Conservation (phyloP, 2,888 invertebrate species). For the Rhagonycha lutea region DNA sequence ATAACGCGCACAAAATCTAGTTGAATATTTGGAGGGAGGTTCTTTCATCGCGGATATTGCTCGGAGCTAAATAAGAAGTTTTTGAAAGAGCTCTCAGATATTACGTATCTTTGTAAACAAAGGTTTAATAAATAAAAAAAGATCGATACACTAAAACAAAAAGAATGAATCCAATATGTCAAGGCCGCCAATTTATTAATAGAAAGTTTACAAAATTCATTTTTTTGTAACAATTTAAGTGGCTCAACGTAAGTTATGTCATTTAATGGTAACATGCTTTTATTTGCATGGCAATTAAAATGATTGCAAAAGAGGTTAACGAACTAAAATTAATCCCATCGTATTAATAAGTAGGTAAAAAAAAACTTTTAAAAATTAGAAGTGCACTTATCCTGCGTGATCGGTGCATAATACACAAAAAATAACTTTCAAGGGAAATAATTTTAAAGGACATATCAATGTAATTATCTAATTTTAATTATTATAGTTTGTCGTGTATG, state of each 20-base stretch:
- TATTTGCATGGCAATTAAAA: not conserved
- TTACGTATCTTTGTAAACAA: not conserved
- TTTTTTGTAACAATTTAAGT: conserved; percentile 3
- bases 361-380: not conserved
- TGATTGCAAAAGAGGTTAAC: not conserved
- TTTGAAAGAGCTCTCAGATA: not conserved
- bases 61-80: not conserved
- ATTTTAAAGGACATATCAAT: not conserved
- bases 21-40: too few species aligned
- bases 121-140: not conserved
- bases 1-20: too few species aligned
- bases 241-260: not conserved
- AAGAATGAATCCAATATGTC: conserved; percentile 2
- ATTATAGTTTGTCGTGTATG: not conserved
- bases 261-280: not conserved
- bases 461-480: not conserved
- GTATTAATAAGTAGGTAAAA: not conserved
- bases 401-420: not conserved
- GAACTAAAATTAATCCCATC: not conserved
- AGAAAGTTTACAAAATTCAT: not conserved
- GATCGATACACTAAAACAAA: not conserved
- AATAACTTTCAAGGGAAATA: not conserved
- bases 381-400: not conserved
- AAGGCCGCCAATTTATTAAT: conserved; percentile 2
- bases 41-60: not conserved